Conservation (phyloP, 2,113 vertebrate genomes). For the Puntigrus tetrazona region DNA sequence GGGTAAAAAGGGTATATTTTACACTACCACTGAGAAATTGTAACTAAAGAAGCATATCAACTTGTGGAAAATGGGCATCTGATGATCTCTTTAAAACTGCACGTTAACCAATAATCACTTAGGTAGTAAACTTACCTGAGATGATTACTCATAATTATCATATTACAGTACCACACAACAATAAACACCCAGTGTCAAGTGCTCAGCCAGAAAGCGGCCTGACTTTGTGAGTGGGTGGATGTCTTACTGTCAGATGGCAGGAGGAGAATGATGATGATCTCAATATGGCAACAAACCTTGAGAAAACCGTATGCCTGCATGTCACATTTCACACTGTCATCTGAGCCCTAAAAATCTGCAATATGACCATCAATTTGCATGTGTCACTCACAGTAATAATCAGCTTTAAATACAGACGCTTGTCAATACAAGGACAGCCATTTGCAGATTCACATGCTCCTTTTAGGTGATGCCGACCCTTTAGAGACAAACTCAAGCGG, state of each 20-base stretch:
- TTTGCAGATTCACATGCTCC: neutral
- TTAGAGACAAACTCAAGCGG: neutral
- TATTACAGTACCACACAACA: neutral
- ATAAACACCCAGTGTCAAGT: neutral
- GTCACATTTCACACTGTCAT: neutral
- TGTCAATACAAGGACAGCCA: conserved; percentile 10
- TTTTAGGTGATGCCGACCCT: neutral
- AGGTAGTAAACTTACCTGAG: neutral
- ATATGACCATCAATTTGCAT: conserved; percentile 37
- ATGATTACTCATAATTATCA: neutral
- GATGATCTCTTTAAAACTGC: neutral
- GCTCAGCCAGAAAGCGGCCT: neutral
- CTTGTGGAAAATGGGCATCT: too few relatives aligned
- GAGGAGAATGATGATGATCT: neutral
- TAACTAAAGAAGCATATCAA: too few relatives aligned
- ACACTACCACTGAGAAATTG: too few relatives aligned
- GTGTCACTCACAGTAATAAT: conserved; percentile 34
- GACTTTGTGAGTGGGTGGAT: neutral
- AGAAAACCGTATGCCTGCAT: neutral
- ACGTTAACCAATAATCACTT: neutral
- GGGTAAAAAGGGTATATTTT: too few relatives aligned
- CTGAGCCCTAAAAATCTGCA: neutral
- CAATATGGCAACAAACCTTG: conserved; percentile 7
- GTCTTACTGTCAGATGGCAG: conserved; percentile 12
- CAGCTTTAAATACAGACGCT: neutral